Evolutionary conservation across 23 tunicate species (phyloP).

Genomic region (Corella eumyota): DNA sequence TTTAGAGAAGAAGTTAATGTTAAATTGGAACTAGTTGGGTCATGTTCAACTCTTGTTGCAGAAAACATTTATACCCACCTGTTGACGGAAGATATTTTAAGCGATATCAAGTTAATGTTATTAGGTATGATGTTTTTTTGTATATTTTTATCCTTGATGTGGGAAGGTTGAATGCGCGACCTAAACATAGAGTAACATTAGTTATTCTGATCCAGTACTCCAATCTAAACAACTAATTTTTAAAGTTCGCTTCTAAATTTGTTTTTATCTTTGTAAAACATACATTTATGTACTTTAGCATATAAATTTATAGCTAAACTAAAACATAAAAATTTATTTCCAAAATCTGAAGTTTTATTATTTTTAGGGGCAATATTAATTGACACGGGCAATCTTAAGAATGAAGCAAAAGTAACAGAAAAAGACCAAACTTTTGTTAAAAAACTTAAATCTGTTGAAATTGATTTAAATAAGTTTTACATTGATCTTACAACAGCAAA

Average conservation of each 20-base stretch:
- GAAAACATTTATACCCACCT: too few species aligned
- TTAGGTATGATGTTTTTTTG: too few species aligned
- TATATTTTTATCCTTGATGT: too few species aligned
- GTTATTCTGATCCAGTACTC: too few species aligned
- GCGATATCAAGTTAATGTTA: too few species aligned
- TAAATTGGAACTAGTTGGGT: constrained; percentile 36
- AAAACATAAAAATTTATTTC: neutral
- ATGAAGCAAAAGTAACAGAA: constrained; percentile 41
- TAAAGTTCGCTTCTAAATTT: constrained; percentile 5
- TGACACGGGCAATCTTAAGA: constrained; percentile 44
- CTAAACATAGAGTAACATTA: too few species aligned
- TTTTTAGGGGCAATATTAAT: constrained; percentile 43
- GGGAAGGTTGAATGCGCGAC: too few species aligned
- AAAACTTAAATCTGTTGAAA: neutral
- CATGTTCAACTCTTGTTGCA: constrained; percentile 52
- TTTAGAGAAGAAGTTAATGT: constrained; percentile 3
- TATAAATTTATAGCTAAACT: neutral
- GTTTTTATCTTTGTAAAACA: neutral
- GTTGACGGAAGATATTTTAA: too few species aligned
- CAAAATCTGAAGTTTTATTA: neutral
- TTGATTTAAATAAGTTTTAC: constrained; percentile 1
- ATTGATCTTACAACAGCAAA: constrained; percentile 15
- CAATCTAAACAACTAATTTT: constrained; percentile 11
- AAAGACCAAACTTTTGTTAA: constrained; percentile 26
- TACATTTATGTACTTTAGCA: too few species aligned